A percentile compares a stretch with the other conserved stretches of the same genome.
These are phyloP conservation scores for Tipula vernalis DNA, from an alignment of 2,888 invertebrate genomes.

Conservation along the genomic window DNA sequence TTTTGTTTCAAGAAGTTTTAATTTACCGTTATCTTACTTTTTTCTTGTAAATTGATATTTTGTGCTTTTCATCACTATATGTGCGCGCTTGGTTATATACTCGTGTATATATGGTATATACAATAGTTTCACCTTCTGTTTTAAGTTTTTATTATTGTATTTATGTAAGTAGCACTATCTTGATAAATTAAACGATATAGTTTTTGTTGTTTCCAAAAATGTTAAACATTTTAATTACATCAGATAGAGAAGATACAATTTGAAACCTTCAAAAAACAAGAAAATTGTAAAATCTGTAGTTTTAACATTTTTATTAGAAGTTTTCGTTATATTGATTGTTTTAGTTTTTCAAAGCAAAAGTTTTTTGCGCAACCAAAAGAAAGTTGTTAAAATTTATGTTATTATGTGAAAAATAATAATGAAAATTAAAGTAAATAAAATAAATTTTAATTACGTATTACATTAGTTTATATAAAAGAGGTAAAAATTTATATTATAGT, in stretches of 20 bases:
- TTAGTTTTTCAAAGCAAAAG: not conserved
- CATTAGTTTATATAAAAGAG: too few relatives aligned
- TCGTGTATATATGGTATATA: too few relatives aligned
- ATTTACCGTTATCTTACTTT: not conserved
- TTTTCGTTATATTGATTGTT: not conserved
- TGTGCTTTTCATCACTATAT: not conserved
- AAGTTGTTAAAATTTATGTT: not conserved
- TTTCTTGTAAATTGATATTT: not conserved
- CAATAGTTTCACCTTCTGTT: not conserved
- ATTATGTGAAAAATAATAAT: not conserved
- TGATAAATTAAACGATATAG: not conserved
- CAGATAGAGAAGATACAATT: not conserved
- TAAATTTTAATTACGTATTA: not conserved
- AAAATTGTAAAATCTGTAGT: not conserved
- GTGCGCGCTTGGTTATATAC: not conserved
- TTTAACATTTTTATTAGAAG: not conserved
- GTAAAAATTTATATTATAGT: not conserved
- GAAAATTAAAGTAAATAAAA: not conserved
- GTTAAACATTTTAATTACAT: not conserved
- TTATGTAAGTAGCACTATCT: not conserved
- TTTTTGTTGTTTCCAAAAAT: not conserved
- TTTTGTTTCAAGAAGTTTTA: not conserved
- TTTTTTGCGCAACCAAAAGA: not conserved
- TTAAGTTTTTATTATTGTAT: not conserved
- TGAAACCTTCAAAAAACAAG: not conserved